Conservation (phyloP, 2,113 vertebrate species). For the Seriola aureovittata region DNA sequence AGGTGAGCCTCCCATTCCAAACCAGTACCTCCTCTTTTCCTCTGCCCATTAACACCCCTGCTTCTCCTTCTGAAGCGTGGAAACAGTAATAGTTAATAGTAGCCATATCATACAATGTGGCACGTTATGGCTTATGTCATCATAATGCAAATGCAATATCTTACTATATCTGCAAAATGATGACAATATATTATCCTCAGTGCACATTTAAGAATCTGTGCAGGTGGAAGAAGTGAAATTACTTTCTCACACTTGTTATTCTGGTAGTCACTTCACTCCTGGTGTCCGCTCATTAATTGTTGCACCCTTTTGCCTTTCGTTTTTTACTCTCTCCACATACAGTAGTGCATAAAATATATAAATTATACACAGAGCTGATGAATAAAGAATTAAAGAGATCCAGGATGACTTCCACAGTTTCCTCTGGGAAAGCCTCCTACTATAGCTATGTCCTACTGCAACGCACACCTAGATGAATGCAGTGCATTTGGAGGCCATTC, state of each 20-base stretch:
- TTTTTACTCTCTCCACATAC: conserved; percentile 7
- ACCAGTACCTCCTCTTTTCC: conserved; percentile 12
- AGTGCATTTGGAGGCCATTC: neutral
- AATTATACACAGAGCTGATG: conserved; percentile 68
- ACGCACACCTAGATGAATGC: conserved; percentile 6
- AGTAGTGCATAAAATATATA: conserved; percentile 20
- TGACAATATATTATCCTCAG: conserved; percentile 3
- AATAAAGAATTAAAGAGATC: conserved; percentile 70
- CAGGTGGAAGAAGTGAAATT: conserved; percentile 9
- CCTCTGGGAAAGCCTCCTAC: conserved; percentile 44
- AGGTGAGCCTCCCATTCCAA: conserved; percentile 12
- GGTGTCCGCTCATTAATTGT: conserved; percentile 20
- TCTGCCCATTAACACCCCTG: conserved; percentile 4
- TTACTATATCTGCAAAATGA: neutral
- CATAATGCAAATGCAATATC: conserved; percentile 12
- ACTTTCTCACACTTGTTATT: conserved; percentile 25
- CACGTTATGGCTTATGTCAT: conserved; percentile 23
- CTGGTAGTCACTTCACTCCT: conserved; percentile 10
- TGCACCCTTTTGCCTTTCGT: neutral
- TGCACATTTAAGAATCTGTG: conserved; percentile 25
- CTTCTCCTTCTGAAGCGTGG: neutral
- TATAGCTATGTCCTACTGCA: conserved; percentile 47
- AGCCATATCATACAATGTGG: conserved; percentile 3
- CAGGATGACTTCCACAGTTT: conserved; percentile 15
- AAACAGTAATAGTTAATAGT: conserved; percentile 17